Conservation (phyloP, 2,797 vertebrate species). For the Agapornis canus region DNA sequence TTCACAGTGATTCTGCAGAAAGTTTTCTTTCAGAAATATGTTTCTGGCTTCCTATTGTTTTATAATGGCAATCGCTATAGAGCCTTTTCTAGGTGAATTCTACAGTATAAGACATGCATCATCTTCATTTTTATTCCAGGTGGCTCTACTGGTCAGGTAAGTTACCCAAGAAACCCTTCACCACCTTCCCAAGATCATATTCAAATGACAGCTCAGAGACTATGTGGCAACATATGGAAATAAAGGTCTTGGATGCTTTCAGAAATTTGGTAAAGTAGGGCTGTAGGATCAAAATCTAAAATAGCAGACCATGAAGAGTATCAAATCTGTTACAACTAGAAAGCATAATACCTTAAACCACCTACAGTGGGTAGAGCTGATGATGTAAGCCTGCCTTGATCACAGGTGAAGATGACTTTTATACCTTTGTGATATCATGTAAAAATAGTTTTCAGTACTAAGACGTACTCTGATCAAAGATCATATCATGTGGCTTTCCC, state of each 20-base stretch:
- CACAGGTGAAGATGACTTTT: background rate
- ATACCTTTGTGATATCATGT: background rate
- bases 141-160: background rate
- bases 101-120: background rate
- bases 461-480: background rate
- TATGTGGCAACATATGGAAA: fast-evolving
- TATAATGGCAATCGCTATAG: background rate
- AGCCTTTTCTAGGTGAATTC: background rate
- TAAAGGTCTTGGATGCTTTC: background rate
- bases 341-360: background rate
- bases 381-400: background rate
- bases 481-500: background rate
- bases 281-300: background rate
- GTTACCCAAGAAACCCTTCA: background rate
- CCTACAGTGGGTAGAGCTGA: background rate
- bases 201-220: background rate
- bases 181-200: background rate
- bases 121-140: background rate
- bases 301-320: background rate
- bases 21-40: background rate
- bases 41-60: background rate
- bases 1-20: background rate
- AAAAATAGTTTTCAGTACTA: background rate
- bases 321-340: background rate
- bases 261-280: background rate